A percentile compares a stretch with the other conserved stretches of the same genome.
Evolutionary conservation across 2,797 vertebrate genomes (phyloP).

Genomic region (Rhodeus uyekii): DNA sequence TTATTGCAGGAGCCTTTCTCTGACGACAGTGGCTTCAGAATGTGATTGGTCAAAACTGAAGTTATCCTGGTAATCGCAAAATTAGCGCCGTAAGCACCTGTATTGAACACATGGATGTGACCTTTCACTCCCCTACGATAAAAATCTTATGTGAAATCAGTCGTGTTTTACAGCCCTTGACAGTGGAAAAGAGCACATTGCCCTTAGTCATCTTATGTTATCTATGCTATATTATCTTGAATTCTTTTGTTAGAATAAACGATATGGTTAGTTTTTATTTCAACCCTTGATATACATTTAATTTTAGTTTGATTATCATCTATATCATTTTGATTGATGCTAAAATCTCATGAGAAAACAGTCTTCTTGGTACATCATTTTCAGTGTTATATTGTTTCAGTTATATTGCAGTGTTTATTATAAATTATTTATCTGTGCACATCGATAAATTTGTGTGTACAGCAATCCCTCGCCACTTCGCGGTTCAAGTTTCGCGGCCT

Average conservation of each 20-base stretch:
- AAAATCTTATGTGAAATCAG: neutral
- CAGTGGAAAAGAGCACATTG: slow-evolving; percentile 12
- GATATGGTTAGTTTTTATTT: neutral
- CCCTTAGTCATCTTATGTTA: neutral
- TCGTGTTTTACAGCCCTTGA: slow-evolving; percentile 6
- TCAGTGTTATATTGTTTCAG: too few relatives aligned
- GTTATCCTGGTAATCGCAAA: neutral
- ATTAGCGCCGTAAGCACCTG: neutral
- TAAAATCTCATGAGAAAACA: neutral
- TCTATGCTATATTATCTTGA: neutral
- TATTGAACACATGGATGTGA: neutral
- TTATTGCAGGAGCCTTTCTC: neutral
- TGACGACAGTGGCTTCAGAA: neutral
- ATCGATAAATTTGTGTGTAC: neutral
- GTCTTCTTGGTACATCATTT: too few relatives aligned
- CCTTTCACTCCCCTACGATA: neutral
- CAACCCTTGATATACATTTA: neutral
- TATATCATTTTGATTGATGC: neutral
- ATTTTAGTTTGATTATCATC: neutral
- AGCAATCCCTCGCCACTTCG: too few relatives aligned
- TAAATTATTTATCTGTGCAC: neutral
- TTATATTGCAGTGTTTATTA: neutral
- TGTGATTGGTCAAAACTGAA: neutral
- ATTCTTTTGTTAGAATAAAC: neutral
- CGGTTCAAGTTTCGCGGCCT: too few relatives aligned